Percentiles rank a stretch among this genome's conserved stretches.
phyloP scores from a whole-genome alignment of 2,888 invertebrate genomes.

The Pyrrhosoma nymphula region DNA sequence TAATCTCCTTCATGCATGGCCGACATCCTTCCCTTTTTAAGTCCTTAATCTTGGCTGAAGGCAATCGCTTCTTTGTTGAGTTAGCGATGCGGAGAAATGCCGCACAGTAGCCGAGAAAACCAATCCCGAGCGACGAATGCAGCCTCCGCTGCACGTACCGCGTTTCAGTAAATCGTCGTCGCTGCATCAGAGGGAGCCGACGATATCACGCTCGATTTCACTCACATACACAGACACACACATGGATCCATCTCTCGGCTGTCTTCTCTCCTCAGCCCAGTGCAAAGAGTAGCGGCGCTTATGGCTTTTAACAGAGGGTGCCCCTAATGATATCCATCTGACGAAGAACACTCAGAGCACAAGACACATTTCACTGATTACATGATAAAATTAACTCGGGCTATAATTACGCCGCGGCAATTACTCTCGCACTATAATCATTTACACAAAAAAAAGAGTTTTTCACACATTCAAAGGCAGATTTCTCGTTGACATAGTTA shows the following conservation, averaged over 20 bases:
- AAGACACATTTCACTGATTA: background rate
- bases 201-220: background rate
- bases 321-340: background rate
- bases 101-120: background rate
- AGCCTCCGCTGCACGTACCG: background rate
- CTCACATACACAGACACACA: background rate
- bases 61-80: conserved; percentile 26
- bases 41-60: background rate
- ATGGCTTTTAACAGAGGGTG: background rate
- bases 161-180: conserved; percentile 1
- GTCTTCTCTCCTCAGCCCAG: background rate
- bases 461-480: too few relatives aligned
- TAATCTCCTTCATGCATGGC: conserved; percentile 42
- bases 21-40: background rate
- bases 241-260: background rate
- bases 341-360: background rate
- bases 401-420: too few relatives aligned
- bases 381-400: too few relatives aligned
- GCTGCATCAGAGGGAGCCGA: background rate
- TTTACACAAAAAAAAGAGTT: background rate
- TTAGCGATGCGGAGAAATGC: conserved; percentile 50
- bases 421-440: too few relatives aligned
- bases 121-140: conserved; percentile 12
- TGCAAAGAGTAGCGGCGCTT: background rate
- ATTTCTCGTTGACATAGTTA: too few relatives aligned